phyloP scores from a whole-genome alignment of 2,888 invertebrate genomes.

The Capitulum mitella region DNA sequence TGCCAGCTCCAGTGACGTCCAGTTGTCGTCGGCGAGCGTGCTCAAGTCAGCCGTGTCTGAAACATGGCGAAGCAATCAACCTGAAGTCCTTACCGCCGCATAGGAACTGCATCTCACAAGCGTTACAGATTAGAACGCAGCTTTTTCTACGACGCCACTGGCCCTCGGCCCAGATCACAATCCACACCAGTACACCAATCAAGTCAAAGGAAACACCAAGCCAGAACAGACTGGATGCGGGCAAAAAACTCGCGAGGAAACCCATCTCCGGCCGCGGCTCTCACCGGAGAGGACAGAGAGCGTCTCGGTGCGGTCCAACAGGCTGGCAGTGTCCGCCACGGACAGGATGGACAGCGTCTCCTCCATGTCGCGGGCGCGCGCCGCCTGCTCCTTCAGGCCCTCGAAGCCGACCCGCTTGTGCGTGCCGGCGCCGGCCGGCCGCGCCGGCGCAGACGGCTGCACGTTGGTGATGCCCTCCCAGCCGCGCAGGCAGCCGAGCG shows the following conservation, averaged over 20 bases:
- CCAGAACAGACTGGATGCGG: no score
- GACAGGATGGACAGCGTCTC: slow-evolving; percentile 24
- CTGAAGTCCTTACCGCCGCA: no score
- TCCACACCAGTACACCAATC: no score
- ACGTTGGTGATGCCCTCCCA: slow-evolving; percentile 15
- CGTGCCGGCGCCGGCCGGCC: background rate
- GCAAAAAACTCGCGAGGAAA: no score
- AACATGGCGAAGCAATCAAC: no score
- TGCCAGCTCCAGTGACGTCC: background rate
- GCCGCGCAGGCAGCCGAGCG: slow-evolving; percentile 15
- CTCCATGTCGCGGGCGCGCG: slow-evolving; percentile 18
- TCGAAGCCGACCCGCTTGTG: slow-evolving; percentile 8
- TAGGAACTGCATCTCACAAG: no score
- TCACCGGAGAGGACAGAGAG: slow-evolving; percentile 23
- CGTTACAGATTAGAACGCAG: no score
- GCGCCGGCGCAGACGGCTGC: background rate
- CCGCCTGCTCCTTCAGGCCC: slow-evolving; percentile 23
- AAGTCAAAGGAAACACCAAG: no score
- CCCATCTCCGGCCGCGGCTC: no score
- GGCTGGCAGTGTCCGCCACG: slow-evolving; percentile 23
- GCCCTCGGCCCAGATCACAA: no score
- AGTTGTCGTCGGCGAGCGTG: background rate
- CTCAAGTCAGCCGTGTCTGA: slow-evolving; percentile 15
- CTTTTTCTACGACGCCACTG: no score
- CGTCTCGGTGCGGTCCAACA: slow-evolving; percentile 25